A percentile compares a stretch with the other conserved stretches of the same genome.
Conservation (phyloP, 2,113 vertebrate species). For the Corythornis cristatus region DNA sequence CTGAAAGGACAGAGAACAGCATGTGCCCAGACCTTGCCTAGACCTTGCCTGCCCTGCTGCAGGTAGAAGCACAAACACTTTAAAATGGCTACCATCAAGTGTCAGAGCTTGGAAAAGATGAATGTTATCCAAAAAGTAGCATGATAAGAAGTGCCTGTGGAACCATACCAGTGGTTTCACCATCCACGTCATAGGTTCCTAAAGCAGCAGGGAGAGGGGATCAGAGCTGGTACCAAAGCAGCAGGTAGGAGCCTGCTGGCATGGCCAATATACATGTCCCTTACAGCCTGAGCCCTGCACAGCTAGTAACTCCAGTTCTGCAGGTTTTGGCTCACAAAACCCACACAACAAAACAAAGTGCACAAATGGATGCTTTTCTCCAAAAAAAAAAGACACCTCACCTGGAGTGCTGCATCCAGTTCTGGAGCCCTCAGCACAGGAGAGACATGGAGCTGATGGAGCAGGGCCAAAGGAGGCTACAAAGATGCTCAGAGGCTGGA, state of each 20-base stretch:
- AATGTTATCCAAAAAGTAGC: not conserved
- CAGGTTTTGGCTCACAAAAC: not conserved
- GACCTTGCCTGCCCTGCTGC: not conserved
- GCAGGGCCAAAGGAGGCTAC: too few species aligned
- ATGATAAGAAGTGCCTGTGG: not conserved
- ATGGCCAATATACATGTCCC: not conserved
- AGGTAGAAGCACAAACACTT: not conserved
- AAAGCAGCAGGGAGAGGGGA: not conserved
- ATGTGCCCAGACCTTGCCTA: not conserved
- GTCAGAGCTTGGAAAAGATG: not conserved
- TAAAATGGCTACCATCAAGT: not conserved
- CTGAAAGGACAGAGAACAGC: not conserved
- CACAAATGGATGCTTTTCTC: not conserved
- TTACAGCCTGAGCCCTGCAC: not conserved
- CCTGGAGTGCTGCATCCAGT: too few species aligned
- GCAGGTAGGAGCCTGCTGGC: not conserved
- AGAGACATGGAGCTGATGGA: too few species aligned
- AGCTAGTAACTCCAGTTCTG: not conserved
- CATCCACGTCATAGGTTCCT: accelerated
- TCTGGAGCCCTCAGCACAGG: too few species aligned
- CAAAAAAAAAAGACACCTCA: too few species aligned
- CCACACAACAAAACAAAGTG: not conserved
- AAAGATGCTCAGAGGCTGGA: too few species aligned
- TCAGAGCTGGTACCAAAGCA: not conserved
- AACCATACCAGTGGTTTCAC: not conserved